A percentile compares a stretch with the other conserved stretches of the same genome.
Evolutionary conservation across 2,797 vertebrate species (phyloP).

Genomic region (Lithobates sylvaticus): DNA sequence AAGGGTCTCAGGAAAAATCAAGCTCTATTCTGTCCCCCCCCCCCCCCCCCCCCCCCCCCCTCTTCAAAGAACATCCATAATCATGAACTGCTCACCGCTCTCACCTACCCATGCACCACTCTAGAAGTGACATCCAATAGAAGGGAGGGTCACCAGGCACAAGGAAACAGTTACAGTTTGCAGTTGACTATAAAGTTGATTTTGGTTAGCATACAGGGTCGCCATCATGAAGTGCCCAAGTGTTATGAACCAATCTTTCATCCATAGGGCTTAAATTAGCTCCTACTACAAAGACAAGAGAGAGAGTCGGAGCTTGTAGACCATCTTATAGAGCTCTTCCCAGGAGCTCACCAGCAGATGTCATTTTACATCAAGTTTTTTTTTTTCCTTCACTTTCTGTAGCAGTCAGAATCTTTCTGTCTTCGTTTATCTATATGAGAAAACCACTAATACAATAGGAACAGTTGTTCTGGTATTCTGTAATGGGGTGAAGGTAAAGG

Average conservation of each 20-base stretch:
- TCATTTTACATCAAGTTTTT: not conserved
- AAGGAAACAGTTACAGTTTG: not conserved
- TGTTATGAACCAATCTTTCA: constrained; percentile 7
- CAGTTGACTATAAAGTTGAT: constrained; percentile 6
- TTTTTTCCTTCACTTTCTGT: not conserved
- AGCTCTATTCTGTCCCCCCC: constrained; percentile 22
- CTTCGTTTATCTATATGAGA: no score
- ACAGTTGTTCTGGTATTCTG: not conserved
- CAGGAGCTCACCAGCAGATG: constrained; percentile 24
- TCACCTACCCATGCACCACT: constrained; percentile 33
- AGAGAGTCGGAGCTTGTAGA: not conserved
- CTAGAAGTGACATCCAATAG: constrained; percentile 29
- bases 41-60: not conserved
- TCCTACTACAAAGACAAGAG: not conserved
- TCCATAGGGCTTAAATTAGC: constrained; percentile 23
- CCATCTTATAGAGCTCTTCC: not conserved
- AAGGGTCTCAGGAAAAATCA: constrained; percentile 30
- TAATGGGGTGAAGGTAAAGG: not conserved
- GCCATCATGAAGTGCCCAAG: constrained; percentile 13
- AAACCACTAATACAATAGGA: not conserved
- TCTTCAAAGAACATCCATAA: constrained; percentile 14
- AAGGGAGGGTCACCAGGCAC: constrained; percentile 18
- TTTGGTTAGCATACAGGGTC: constrained; percentile 25
- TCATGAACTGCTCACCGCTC: constrained; percentile 35
- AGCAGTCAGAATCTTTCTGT: not conserved